Base-by-base conservation (phyloP, 2,797 vertebrate genomes). In the Cuniculus paca region DNA sequence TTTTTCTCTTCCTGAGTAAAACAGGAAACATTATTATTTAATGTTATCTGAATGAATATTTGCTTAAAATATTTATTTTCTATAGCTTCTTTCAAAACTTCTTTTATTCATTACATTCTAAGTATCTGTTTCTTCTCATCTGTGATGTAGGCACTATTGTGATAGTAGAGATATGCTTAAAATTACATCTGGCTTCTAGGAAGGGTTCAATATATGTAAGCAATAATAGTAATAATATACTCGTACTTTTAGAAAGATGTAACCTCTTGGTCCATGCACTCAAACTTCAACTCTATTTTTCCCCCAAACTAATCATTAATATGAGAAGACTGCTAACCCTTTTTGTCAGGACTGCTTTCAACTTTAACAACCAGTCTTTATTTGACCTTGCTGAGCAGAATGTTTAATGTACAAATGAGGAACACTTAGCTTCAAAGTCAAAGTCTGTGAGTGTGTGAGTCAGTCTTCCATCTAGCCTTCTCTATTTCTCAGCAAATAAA, bases 401-500 rank as follows among this genome's bases (percentile, higher is more conserved):
- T 24, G 96, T 92, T 70, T 86, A 9, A 68, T 34, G 8, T 68
- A 86, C 20, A 93, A 80, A 74, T n/a, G 13, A 93, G 6, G 28
- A 72, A 54, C 19, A 31, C 22, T n/a, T 50, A 79, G 28, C n/a
- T 89, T 96, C 63, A 56, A 91, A 31, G 89, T 2, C 75, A 94
- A 87, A 81, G 85, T 31, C 36, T 72, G 28, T 60, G 36, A 92
- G 17, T 60, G 24, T 84, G 48, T 42, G 56, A 90, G 70, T 87
- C 58, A 60, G 78, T 36, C 90, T 92, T 56, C 45, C 58, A 93
- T 28, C 3, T 4, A 83, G n/a, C 3, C 24, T 94, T 95, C 87
- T 54, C 83, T 83, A 28, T 28, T 60, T 91, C 56, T 84, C 74
- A 77, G 28, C 39, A 95, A 90, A 94, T 91, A 84, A 95, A 72